These are phyloP conservation scores for Strix uralensis DNA, from an alignment of 2,113 vertebrate genomes.

Conservation along the genomic window DNA sequence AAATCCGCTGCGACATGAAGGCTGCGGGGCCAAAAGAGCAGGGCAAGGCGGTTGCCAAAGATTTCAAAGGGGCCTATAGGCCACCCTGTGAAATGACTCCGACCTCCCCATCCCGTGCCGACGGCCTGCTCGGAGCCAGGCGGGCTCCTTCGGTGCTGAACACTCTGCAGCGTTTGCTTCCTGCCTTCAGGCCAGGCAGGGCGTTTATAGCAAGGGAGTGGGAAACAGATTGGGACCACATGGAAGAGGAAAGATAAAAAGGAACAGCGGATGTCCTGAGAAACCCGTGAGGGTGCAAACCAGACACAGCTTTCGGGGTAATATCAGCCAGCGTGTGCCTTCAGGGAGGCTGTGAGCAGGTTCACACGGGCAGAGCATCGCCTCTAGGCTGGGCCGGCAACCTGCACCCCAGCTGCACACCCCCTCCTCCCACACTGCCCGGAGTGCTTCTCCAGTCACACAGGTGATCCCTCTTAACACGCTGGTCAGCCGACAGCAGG, in stretches of 20 bases:
- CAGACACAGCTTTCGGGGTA: not conserved
- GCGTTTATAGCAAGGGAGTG: not conserved
- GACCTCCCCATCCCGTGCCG: not conserved
- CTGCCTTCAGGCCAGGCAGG: not conserved
- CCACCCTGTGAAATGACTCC: not conserved
- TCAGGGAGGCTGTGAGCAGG: not conserved
- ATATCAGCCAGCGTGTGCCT: rapidly evolving
- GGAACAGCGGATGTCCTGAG: not conserved
- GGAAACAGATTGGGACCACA: not conserved
- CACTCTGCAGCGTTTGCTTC: not conserved
- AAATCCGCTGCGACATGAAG: not conserved
- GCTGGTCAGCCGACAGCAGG: not conserved
- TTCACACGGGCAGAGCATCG: not conserved
- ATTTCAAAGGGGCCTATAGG: not conserved
- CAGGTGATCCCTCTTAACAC: not conserved
- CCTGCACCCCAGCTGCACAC: not conserved
- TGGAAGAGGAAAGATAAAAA: not conserved
- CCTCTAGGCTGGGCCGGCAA: not conserved
- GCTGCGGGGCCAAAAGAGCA: not conserved
- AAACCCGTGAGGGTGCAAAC: rapidly evolving
- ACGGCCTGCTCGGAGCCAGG: not conserved
- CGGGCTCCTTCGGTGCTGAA: not conserved
- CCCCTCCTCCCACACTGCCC: not conserved
- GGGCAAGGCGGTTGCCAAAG: not conserved
- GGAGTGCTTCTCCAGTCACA: not conserved